phyloP scores from a whole-genome alignment of 2,797 vertebrate species.

The Galago senegalensis region DNA sequence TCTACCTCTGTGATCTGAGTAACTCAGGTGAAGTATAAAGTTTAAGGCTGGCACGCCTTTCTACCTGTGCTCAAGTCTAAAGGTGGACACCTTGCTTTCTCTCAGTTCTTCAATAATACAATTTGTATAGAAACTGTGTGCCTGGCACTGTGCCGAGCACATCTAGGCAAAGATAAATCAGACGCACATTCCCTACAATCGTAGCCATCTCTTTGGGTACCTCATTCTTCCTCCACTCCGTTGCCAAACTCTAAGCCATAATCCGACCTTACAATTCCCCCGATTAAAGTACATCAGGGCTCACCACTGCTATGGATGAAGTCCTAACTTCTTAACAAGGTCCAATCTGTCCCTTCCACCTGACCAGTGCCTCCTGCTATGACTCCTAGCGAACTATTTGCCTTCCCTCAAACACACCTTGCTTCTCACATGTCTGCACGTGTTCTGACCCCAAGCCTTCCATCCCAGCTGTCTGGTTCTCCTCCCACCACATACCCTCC shows the following conservation, averaged over 20 bases:
- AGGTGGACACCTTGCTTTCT: background rate
- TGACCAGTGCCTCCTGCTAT: background rate
- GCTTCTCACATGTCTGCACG: background rate
- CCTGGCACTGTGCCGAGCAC: background rate
- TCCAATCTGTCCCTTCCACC: background rate
- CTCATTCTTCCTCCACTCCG: background rate
- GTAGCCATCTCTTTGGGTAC: background rate
- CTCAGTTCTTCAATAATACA: background rate
- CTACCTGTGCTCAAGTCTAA: background rate
- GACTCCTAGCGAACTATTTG: background rate
- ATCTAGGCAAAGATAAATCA: background rate
- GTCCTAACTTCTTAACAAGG: background rate
- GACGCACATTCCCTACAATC: background rate
- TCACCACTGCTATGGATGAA: background rate
- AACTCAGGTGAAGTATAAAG: conserved; percentile 82
- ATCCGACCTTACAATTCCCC: background rate
- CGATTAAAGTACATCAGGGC: background rate
- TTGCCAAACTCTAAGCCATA: background rate
- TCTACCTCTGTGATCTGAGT: conserved; percentile 83
- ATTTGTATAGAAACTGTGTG: background rate
- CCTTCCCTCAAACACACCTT: background rate
- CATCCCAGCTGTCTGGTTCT: background rate
- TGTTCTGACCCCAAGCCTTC: background rate
- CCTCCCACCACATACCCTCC: background rate
- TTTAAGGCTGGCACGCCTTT: background rate